Evolutionary conservation across 2,113 vertebrate genomes (phyloP).

Genomic region (Carassius auratus): DNA sequence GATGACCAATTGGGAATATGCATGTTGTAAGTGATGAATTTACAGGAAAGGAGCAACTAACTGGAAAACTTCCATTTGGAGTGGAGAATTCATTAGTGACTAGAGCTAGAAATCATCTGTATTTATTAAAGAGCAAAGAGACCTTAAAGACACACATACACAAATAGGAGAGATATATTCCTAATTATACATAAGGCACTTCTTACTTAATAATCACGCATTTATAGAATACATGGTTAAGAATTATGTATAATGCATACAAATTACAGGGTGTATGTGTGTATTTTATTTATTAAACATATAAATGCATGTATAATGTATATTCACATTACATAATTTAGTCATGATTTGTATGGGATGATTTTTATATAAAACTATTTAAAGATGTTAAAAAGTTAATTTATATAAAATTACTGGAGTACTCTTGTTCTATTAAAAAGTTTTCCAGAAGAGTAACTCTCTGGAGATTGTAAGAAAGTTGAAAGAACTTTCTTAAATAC

Average conservation of each 20-base stretch:
- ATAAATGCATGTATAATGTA: neutral
- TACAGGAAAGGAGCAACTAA: conserved; percentile 16
- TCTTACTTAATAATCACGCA: neutral
- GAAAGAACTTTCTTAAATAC: too few species aligned
- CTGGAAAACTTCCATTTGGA: conserved; percentile 40
- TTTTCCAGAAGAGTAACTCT: neutral
- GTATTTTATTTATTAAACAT: neutral
- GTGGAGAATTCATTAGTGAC: conserved; percentile 43
- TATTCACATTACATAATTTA: neutral
- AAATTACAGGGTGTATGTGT: neutral
- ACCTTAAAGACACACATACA: conserved; percentile 12
- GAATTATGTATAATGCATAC: neutral
- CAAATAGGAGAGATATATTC: conserved; percentile 24
- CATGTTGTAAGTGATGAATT: conserved; percentile 35
- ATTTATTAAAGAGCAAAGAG: conserved; percentile 30
- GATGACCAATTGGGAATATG: conserved; percentile 43
- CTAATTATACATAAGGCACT: neutral
- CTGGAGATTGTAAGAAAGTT: neutral
- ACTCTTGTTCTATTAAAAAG: neutral
- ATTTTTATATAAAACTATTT: neutral
- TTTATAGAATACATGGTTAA: neutral
- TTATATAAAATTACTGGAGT: neutral
- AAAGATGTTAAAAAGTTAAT: neutral
- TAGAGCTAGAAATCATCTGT: conserved; percentile 40
- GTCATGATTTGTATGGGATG: neutral